Conservation (phyloP, 2,888 invertebrate species). For the Crematogaster levior region DNA sequence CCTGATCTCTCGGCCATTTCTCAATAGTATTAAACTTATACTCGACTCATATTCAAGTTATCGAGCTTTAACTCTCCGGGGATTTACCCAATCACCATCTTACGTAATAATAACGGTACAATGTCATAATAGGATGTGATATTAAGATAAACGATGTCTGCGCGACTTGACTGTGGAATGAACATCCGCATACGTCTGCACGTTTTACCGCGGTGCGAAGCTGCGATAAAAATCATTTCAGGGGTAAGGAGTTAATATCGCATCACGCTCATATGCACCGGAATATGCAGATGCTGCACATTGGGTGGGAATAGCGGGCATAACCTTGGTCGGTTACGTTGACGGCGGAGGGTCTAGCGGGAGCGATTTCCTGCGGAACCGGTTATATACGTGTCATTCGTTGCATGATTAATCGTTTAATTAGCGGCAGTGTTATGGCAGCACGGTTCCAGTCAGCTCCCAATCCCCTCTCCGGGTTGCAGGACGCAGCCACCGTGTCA, state of each 20-base stretch:
- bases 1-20: background rate
- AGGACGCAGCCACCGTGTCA: constrained; percentile 74
- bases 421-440: constrained; percentile 84
- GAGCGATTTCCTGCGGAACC: constrained; percentile 77
- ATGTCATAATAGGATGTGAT: constrained; percentile 13
- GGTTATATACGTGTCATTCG: constrained; percentile 83
- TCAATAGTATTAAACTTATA: background rate
- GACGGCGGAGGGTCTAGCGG: constrained; percentile 69
- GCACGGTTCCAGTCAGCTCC: constrained; percentile 77
- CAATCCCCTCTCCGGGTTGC: constrained; percentile 45
- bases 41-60: background rate
- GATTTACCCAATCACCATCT: background rate
- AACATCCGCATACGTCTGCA: constrained; percentile 10
- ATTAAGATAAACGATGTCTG: constrained; percentile 29
- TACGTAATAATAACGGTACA: constrained; percentile 8
- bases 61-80: background rate
- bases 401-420: constrained; percentile 85
- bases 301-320: constrained; percentile 70
- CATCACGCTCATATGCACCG: constrained; percentile 41
- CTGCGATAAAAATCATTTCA: constrained; percentile 44
- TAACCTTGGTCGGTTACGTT: constrained; percentile 67
- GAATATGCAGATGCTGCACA: constrained; percentile 77
- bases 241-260: constrained; percentile 45
- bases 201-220: constrained; percentile 1
- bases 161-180: constrained; percentile 6